Percentiles rank a stretch among this genome's conserved stretches.
phyloP scores from a whole-genome alignment of 2,888 invertebrate genomes.

The Bombylius major region DNA sequence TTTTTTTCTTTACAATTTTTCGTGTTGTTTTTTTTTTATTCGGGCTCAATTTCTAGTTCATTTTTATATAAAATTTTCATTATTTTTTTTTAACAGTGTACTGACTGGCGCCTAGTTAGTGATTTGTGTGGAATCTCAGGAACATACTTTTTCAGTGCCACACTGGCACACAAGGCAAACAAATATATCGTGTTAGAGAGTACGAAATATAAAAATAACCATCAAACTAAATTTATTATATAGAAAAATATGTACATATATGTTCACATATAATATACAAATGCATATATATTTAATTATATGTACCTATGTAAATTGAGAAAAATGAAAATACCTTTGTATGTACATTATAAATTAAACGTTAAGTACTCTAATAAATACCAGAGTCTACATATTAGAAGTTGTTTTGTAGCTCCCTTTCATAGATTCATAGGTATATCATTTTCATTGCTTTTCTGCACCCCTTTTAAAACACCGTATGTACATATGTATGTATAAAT shows the following conservation, averaged over 20 bases:
- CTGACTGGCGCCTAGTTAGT: constrained; percentile 8
- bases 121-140: constrained; percentile 9
- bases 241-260: neutral
- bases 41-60: neutral
- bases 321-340: too few relatives aligned
- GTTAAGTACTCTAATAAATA: too few relatives aligned
- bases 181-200: neutral
- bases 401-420: too few relatives aligned
- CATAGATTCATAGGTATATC: too few relatives aligned
- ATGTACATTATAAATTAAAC: too few relatives aligned
- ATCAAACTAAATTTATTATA: too few relatives aligned
- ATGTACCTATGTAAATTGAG: neutral
- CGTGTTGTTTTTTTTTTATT: neutral
- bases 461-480: too few relatives aligned
- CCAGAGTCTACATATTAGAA: too few relatives aligned
- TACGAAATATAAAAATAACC: too few relatives aligned
- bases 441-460: too few relatives aligned
- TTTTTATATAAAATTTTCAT: neutral
- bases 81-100: constrained; percentile 8
- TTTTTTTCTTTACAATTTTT: neutral
- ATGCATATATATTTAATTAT: neutral
- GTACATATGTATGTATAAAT: too few relatives aligned
- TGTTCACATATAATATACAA: neutral
- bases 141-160: neutral
- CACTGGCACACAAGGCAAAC: neutral